phyloP scores from a whole-genome alignment of 2,888 invertebrate species.

The Aromia moschata region DNA sequence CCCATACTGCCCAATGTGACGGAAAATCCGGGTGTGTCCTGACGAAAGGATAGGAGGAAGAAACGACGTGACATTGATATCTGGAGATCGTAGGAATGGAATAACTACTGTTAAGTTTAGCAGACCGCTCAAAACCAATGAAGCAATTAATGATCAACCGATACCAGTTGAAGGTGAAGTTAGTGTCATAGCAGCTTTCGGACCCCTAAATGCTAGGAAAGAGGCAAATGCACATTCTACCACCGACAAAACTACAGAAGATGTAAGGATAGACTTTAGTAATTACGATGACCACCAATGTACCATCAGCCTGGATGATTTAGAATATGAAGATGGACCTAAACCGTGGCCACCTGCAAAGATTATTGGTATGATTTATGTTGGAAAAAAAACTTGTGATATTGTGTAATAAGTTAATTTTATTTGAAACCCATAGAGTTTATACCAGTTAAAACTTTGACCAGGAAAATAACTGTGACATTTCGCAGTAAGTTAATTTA shows the following conservation, averaged over 20 bases:
- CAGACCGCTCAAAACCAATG: constrained; percentile 83
- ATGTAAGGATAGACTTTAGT: constrained; percentile 83
- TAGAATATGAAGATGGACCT: constrained; percentile 69
- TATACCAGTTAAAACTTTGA: no score
- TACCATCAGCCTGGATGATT: constrained; percentile 71
- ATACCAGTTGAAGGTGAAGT: constrained; percentile 61
- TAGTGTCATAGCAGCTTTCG: constrained; percentile 88
- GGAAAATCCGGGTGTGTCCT: constrained; percentile 87
- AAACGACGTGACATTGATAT: constrained; percentile 73
- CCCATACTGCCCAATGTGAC: constrained; percentile 83
- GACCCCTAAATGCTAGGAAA: constrained; percentile 78
- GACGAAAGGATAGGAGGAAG: constrained; percentile 79
- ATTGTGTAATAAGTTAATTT: no score
- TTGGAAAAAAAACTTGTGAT: no score
- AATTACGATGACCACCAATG: constrained; percentile 77
- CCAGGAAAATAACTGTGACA: no score
- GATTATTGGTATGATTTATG: constrained; percentile 69
- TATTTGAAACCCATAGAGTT: no score
- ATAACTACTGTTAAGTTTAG: constrained; percentile 84
- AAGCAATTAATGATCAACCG: constrained; percentile 72
- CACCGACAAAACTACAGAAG: constrained; percentile 75
- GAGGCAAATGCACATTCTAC: constrained; percentile 87
- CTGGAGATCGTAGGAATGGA: constrained; percentile 81
- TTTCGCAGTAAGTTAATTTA: no score
- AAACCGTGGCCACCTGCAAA: constrained; percentile 76